A percentile compares a stretch with the other conserved stretches of the same genome.
phyloP scores from a whole-genome alignment of 2,797 vertebrate species.

The Geotrypetes seraphini region DNA sequence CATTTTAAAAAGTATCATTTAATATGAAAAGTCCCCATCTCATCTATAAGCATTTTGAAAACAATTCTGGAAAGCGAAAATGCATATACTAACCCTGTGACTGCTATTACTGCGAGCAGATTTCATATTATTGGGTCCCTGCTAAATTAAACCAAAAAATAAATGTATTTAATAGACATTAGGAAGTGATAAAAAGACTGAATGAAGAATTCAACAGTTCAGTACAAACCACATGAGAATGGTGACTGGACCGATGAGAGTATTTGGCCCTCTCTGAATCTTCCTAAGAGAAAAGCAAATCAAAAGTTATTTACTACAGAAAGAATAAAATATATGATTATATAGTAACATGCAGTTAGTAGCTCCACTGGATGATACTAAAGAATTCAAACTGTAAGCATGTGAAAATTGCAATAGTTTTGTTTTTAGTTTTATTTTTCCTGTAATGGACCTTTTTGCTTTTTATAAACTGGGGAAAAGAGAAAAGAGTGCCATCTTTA shows the following conservation, averaged over 20 bases:
- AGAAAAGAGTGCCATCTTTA: too few species aligned
- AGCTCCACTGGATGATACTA: too few species aligned
- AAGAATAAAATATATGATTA: not conserved
- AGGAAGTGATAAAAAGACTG: slow-evolving; percentile 13
- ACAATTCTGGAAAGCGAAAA: not conserved
- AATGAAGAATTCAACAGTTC: slow-evolving; percentile 1
- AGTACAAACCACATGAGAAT: slow-evolving; percentile 80
- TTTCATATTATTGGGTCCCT: slow-evolving; percentile 57
- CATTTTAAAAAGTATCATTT: too few species aligned
- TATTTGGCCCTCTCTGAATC: slow-evolving; percentile 82
- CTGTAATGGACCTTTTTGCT: too few species aligned
- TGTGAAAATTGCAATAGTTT: too few species aligned
- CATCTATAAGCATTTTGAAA: not conserved
- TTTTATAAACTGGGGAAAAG: too few species aligned
- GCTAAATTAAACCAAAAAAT: slow-evolving; percentile 38
- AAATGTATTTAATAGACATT: slow-evolving; percentile 19
- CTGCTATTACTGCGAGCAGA: slow-evolving; percentile 47
- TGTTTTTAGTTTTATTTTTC: too few species aligned
- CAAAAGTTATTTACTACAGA: slow-evolving; percentile 23
- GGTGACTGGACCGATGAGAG: slow-evolving; percentile 63
- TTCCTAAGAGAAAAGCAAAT: slow-evolving; percentile 67
- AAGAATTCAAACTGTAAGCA: too few species aligned
- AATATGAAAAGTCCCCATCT: not conserved
- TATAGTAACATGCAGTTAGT: slow-evolving; percentile 1
- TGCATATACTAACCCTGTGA: slow-evolving; percentile 66